phyloP scores from a whole-genome alignment of 2,888 invertebrate genomes.

The Pharmacophagus antenor region DNA sequence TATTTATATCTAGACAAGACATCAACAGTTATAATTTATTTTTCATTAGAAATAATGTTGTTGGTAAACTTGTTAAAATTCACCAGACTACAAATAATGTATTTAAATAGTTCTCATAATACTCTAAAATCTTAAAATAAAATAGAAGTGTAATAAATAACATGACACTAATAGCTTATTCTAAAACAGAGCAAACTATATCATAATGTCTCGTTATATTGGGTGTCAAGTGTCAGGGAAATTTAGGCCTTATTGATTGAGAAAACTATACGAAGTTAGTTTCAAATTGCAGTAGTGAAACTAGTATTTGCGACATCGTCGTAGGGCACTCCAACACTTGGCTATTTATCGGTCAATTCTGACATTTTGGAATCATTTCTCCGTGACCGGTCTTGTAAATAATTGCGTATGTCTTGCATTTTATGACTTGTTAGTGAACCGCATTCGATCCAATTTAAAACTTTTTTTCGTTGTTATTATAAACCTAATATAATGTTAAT shows the following conservation, averaged over 20 bases:
- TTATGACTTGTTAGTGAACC: conserved; percentile 5
- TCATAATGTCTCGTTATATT: conserved; percentile 5
- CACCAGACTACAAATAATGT: too few relatives aligned
- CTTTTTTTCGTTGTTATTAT: not conserved
- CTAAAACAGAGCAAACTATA: not conserved
- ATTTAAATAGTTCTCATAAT: too few relatives aligned
- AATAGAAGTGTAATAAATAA: not conserved
- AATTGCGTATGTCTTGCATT: conserved; percentile 1
- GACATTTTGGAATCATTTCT: conserved; percentile 13
- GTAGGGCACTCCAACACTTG: conserved; percentile 9
- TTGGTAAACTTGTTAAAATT: too few relatives aligned
- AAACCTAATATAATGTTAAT: too few relatives aligned
- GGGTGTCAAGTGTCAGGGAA: not conserved
- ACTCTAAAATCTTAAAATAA: too few relatives aligned
- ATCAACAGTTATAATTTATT: too few relatives aligned
- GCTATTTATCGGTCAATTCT: conserved; percentile 13
- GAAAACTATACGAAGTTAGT: conserved; percentile 13
- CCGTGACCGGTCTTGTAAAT: conserved; percentile 1
- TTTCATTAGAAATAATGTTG: too few relatives aligned
- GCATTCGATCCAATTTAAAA: not conserved
- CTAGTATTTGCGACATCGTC: conserved; percentile 21
- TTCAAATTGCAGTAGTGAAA: conserved; percentile 20
- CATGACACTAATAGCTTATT: not conserved
- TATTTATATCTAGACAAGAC: too few relatives aligned
- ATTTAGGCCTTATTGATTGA: conserved; percentile 6